Percentiles rank a stretch among this genome's conserved stretches.
Conservation (phyloP, 1,140 invertebrate species). For the Ptiloglossa arizonensis region DNA sequence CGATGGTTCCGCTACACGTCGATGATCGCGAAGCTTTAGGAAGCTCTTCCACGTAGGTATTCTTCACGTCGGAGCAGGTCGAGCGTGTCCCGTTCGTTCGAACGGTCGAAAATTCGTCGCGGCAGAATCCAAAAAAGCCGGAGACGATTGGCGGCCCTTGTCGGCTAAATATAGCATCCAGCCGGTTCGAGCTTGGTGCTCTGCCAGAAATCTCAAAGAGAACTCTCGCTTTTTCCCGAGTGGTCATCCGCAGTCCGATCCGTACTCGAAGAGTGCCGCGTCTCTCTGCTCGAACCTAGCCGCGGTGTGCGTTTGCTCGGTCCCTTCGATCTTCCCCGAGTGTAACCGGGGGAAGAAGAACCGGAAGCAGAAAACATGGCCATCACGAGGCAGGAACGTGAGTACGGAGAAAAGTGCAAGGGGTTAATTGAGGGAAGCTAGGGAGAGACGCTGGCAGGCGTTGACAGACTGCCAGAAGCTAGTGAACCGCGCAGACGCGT, state of each 20-base stretch:
- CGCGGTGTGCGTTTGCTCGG: neutral
- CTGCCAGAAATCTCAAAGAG: conserved; percentile 73
- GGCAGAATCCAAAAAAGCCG: conserved; percentile 49
- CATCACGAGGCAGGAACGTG: conserved; percentile 75
- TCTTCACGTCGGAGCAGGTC: neutral
- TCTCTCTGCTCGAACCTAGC: neutral
- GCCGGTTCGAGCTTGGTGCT: conserved; percentile 76
- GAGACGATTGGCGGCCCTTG: conserved; percentile 50
- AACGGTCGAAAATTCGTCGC: conserved; percentile 19
- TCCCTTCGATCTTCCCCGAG: conserved; percentile 1
- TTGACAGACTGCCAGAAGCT: conserved; percentile 35
- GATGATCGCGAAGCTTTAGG: no score
- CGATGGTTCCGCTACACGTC: no score
- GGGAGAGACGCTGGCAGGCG: neutral
- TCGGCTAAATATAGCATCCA: conserved; percentile 80
- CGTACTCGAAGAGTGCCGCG: neutral
- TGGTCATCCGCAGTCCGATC: conserved; percentile 11
- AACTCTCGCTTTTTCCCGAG: conserved; percentile 28
- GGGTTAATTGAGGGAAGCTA: neutral
- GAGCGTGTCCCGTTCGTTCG: neutral
- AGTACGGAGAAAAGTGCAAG: conserved; percentile 60
- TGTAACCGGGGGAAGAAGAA: neutral
- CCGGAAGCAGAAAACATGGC: conserved; percentile 18
- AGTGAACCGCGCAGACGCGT: conserved; percentile 19
- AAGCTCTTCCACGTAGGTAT: neutral